Conservation (phyloP, 2,113 vertebrate genomes). For the Tyrannus savana region DNA sequence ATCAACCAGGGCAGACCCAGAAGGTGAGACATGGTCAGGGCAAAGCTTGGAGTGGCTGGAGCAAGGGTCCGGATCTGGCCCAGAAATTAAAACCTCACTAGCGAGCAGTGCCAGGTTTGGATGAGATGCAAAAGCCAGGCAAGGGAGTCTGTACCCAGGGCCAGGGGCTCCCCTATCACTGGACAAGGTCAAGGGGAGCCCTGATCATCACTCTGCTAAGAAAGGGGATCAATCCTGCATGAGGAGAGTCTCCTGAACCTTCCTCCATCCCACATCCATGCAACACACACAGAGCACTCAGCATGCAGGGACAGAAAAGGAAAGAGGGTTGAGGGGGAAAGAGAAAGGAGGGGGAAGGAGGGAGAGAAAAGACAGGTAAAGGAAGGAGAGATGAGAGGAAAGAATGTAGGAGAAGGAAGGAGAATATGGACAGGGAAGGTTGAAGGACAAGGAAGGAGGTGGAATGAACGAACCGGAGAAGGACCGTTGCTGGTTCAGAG, state of each 20-base stretch:
- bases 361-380: not conserved
- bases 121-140: not conserved
- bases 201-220: not conserved
- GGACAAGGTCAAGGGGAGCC: not conserved
- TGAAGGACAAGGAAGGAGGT: not conserved
- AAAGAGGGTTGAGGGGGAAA: not conserved
- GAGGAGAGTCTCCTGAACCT: not conserved
- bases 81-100: not conserved
- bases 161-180: not conserved
- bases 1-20: not conserved
- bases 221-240: not conserved
- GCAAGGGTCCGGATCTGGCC: not conserved
- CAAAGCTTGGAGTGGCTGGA: not conserved
- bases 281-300: constrained; percentile 42
- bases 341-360: not conserved
- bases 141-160: not conserved
- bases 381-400: constrained; percentile 53
- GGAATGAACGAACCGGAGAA: constrained; percentile 87
- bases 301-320: constrained; percentile 38
- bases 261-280: not conserved
- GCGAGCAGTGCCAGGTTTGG: not conserved
- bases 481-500: constrained; percentile 82
- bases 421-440: not conserved
- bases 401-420: not conserved
- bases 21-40: not conserved